Percentiles rank a stretch among this genome's conserved stretches.
These are phyloP conservation scores for Gallirallus australis DNA, from an alignment of 2,797 vertebrate genomes.

Conservation along the genomic window DNA sequence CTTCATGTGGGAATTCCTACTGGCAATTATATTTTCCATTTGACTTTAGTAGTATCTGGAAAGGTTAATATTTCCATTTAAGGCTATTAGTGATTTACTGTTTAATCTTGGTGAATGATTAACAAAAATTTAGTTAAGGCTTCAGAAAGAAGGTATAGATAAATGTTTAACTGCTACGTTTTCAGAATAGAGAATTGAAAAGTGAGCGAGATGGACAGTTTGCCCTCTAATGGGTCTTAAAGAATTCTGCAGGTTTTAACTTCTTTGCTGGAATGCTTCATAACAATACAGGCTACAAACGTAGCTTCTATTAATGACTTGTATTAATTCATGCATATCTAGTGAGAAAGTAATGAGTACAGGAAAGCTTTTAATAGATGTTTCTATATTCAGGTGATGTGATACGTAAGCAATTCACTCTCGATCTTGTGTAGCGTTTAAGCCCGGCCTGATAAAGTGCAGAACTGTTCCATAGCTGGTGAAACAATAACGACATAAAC, in stretches of 20 bases:
- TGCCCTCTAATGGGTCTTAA: not conserved
- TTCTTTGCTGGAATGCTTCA: not conserved
- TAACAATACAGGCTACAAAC: not conserved
- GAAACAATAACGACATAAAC: not conserved
- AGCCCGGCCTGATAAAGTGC: not conserved
- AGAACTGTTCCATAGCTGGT: not conserved
- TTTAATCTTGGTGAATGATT: conserved; percentile 54
- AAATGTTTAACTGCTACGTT: conserved; percentile 32
- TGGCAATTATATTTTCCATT: not conserved
- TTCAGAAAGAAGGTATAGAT: not conserved
- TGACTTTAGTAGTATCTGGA: not conserved
- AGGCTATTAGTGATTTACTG: not conserved
- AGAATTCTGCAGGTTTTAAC: not conserved
- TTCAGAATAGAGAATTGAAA: not conserved
- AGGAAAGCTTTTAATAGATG: not conserved
- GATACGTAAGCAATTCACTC: not conserved
- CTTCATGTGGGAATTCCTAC: not conserved
- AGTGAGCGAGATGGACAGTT: not conserved
- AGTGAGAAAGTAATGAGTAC: not conserved
- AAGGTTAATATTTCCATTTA: not conserved
- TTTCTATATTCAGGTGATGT: not conserved
- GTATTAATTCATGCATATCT: not conserved
- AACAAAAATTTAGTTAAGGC: conserved; percentile 34
- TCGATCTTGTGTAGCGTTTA: not conserved
- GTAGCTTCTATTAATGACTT: not conserved